A percentile compares a stretch with the other conserved stretches of the same genome.
These are phyloP conservation scores for Ormia ochracea DNA, from an alignment of 2,888 invertebrate genomes.

Conservation along the genomic window DNA sequence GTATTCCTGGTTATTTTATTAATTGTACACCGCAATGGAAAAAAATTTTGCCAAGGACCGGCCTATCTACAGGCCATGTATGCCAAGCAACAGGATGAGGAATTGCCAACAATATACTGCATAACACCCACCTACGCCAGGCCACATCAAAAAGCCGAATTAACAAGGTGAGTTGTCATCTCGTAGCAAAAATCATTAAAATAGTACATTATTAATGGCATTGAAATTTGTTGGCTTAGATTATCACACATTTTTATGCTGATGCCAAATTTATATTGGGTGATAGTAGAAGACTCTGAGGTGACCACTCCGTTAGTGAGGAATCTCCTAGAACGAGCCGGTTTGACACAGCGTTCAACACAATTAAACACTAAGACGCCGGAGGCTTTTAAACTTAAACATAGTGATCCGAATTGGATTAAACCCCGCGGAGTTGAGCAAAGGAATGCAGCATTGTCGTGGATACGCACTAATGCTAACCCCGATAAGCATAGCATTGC, in stretches of 20 bases:
- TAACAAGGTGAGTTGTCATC: constrained; percentile 82
- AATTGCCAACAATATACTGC: constrained; percentile 86
- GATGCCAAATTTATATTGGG: constrained; percentile 94
- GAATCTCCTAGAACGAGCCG: constrained; percentile 80
- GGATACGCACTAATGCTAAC: constrained; percentile 79
- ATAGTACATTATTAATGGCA: not conserved
- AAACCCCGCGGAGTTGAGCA: constrained; percentile 94
- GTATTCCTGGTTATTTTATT: constrained; percentile 71
- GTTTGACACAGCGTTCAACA: constrained; percentile 78
- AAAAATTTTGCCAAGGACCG: constrained; percentile 71
- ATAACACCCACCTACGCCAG: constrained; percentile 94
- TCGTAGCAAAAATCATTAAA: no score
- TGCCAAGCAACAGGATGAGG: constrained; percentile 64
- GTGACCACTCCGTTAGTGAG: constrained; percentile 81
- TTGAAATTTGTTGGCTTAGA: constrained; percentile 76
- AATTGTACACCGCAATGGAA: constrained; percentile 73
- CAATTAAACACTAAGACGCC: constrained; percentile 85
- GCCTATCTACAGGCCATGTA: constrained; percentile 71
- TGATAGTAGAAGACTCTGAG: constrained; percentile 91
- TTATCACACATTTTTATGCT: constrained; percentile 91
- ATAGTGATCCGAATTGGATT: constrained; percentile 83
- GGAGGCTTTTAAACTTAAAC: constrained; percentile 81
- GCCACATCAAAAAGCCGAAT: constrained; percentile 94
- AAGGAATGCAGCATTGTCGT: constrained; percentile 89
- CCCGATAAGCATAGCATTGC: constrained; percentile 82